Percentiles rank a stretch among this genome's conserved stretches.
Conservation (phyloP, 2,113 vertebrate genomes). For the Lates calcarifer region DNA sequence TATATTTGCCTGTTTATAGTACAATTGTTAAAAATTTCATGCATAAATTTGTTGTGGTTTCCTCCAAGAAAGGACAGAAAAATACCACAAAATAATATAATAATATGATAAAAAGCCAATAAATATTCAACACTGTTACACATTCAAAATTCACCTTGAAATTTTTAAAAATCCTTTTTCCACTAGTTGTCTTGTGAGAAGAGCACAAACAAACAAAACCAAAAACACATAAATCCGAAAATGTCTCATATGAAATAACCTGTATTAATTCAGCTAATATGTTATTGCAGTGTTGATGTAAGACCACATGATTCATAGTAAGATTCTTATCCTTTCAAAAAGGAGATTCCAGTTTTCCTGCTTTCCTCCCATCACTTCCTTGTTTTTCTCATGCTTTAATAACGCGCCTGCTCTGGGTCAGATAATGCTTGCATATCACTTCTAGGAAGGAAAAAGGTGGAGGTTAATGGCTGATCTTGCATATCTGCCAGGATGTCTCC, state of each 20-base stretch:
- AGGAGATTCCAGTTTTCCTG: background rate
- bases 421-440: background rate
- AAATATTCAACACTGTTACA: background rate
- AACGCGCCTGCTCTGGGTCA: background rate
- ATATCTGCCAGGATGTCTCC: background rate
- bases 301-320: no score
- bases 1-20: background rate
- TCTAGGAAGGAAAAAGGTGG: background rate
- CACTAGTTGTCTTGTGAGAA: background rate
- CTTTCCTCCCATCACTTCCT: background rate
- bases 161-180: background rate
- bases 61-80: background rate
- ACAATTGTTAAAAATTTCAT: background rate
- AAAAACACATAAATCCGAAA: background rate
- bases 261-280: background rate
- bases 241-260: background rate
- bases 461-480: background rate
- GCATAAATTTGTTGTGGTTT: background rate
- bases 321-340: background rate
- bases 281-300: background rate
- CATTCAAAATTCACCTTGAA: background rate
- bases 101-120: background rate
- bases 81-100: background rate
- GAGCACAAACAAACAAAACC: no score
- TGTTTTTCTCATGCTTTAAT: background rate